These are phyloP conservation scores for Setophaga coronata DNA, from an alignment of 2,113 vertebrate genomes.

Conservation along the genomic window DNA sequence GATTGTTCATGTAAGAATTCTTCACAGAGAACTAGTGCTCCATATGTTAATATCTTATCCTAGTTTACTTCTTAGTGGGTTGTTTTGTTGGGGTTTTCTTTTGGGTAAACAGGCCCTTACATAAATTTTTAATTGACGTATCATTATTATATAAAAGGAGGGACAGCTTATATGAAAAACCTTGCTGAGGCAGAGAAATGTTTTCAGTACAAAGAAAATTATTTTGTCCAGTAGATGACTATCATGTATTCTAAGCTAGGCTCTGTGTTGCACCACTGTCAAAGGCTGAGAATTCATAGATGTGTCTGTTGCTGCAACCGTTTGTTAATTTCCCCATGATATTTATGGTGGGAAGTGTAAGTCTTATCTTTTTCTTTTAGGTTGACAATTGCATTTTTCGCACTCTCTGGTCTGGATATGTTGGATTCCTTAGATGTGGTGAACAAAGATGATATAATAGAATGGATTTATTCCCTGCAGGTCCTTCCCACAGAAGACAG, in stretches of 20 bases:
- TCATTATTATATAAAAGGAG: not conserved
- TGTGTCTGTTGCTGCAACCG: not conserved
- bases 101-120: not conserved
- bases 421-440: constrained; percentile 93
- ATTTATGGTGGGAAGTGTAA: constrained; percentile 61
- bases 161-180: not conserved
- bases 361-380: constrained; percentile 76
- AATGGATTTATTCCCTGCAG: constrained; percentile 98
- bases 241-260: not conserved
- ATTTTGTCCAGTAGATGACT: not conserved
- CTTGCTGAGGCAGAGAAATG: not conserved
- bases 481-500: constrained; percentile 95
- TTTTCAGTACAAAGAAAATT: not conserved
- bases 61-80: not conserved
- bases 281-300: not conserved
- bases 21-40: not conserved
- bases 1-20: not conserved
- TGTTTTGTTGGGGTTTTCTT: not conserved
- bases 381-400: constrained; percentile 95
- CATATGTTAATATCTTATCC: not conserved
- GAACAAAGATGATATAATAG: constrained; percentile 88
- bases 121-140: not conserved
- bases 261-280: not conserved
- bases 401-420: constrained; percentile 94
- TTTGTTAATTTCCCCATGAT: constrained; percentile 53